Conservation (phyloP, 2,113 vertebrate species). For the Echinops telfairi region DNA sequence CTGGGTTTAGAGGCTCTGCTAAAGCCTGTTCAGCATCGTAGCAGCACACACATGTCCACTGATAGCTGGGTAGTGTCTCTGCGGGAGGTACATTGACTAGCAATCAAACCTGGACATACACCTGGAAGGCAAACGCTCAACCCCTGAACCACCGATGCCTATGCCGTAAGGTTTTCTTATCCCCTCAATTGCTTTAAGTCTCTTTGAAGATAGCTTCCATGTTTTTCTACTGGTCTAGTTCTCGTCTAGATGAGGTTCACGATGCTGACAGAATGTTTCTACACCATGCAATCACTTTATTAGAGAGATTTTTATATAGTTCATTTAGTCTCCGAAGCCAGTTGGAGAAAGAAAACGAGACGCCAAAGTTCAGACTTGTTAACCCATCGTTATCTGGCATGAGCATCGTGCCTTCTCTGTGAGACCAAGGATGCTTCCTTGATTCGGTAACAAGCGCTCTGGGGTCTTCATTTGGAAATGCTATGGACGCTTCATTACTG, state of each 20-base stretch:
- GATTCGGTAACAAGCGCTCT: conserved; percentile 82
- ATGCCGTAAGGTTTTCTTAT: background rate
- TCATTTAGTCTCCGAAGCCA: conserved; percentile 78
- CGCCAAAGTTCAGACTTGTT: conserved; percentile 81
- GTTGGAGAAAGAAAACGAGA: conserved; percentile 68
- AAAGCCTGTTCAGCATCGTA: background rate
- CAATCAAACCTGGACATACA: background rate
- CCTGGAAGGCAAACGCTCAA: background rate
- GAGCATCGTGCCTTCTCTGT: conserved; percentile 74
- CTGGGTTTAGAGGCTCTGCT: background rate
- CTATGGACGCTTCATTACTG: conserved; percentile 87
- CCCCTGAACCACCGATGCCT: background rate
- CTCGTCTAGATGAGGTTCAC: background rate
- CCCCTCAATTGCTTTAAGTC: background rate
- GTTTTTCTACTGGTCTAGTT: background rate
- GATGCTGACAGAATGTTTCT: background rate
- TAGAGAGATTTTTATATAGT: conserved; percentile 67
- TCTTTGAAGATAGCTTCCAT: background rate
- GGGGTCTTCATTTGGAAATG: conserved; percentile 85
- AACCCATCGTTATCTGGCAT: conserved; percentile 82
- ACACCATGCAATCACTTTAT: background rate
- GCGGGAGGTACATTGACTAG: background rate
- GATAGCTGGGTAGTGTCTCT: background rate
- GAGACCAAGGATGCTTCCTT: conserved; percentile 84
- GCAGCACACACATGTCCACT: background rate